Evolutionary conservation across 2,888 invertebrate species (phyloP).

Genomic region (Andricus curvator): DNA sequence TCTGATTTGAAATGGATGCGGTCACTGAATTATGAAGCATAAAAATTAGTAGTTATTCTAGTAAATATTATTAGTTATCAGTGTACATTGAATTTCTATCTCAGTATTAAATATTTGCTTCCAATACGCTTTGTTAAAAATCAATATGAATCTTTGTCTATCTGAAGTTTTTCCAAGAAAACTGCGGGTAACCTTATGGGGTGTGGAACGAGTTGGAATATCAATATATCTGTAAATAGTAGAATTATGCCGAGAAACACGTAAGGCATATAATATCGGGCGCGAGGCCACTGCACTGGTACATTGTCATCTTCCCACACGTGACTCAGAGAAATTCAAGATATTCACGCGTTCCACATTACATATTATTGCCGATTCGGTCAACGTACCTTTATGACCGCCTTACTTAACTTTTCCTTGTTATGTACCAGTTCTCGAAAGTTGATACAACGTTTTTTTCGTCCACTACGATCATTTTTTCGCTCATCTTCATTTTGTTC

Average conservation of each 20-base stretch:
- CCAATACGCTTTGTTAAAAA: not conserved
- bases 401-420: slow-evolving; percentile 31
- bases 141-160: not conserved
- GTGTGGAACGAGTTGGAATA: not conserved
- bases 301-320: slow-evolving; percentile 72
- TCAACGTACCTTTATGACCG: slow-evolving; percentile 11
- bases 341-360: slow-evolving; percentile 40
- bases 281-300: slow-evolving; percentile 64
- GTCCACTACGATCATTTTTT: not conserved
- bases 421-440: slow-evolving; percentile 10
- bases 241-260: slow-evolving; percentile 32
- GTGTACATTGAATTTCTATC: no score
- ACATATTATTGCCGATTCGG: slow-evolving; percentile 26
- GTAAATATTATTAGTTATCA: no score
- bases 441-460: not conserved
- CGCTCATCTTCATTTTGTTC: not conserved
- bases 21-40: no score
- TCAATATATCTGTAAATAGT: slow-evolving; percentile 2
- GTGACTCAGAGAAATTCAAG: slow-evolving; percentile 56
- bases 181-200: not conserved
- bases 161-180: not conserved
- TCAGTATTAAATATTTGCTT: no score
- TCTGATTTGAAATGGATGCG: no score
- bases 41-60: no score
- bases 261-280: slow-evolving; percentile 61